Evolutionary conservation across 2,797 vertebrate genomes (phyloP).

Genomic region (Pangasius larnaudii): DNA sequence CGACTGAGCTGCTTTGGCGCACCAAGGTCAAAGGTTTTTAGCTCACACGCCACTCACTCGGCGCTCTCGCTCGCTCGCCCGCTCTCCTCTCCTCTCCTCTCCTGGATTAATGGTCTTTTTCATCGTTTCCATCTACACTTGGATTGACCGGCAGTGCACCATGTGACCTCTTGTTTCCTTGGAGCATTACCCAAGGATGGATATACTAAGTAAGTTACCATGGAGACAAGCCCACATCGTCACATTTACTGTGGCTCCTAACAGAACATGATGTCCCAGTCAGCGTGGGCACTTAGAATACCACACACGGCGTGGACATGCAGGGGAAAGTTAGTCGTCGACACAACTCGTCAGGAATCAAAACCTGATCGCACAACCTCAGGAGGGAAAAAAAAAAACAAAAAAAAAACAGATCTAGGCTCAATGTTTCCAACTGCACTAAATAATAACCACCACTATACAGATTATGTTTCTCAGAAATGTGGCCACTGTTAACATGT

Average conservation of each 20-base stretch:
- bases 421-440: too few relatives aligned
- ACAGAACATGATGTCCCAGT: conserved; percentile 34
- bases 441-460: background rate
- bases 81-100: background rate
- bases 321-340: background rate
- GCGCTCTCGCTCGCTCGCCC: background rate
- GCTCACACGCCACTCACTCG: background rate
- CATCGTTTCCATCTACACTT: background rate
- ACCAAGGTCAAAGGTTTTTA: conserved; percentile 23
- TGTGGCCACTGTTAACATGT: background rate
- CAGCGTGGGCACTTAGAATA: conserved; percentile 39
- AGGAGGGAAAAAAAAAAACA: background rate
- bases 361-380: background rate
- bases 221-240: conserved; percentile 48
- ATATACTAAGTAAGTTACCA: conserved; percentile 46
- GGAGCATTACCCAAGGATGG: conserved; percentile 43
- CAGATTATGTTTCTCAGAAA: background rate
- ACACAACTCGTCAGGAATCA: background rate
- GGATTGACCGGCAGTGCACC: conserved; percentile 22
- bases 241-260: conserved; percentile 27
- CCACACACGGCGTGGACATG: background rate
- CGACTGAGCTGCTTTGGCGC: background rate
- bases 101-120: conserved; percentile 14
- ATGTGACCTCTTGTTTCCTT: conserved; percentile 41
- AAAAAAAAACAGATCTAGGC: too few relatives aligned